Evolutionary conservation across 2,888 invertebrate species (phyloP), one percentile per base, ranked within the genome.

Genomic region (Tetramorium bicarinatum): DNA sequence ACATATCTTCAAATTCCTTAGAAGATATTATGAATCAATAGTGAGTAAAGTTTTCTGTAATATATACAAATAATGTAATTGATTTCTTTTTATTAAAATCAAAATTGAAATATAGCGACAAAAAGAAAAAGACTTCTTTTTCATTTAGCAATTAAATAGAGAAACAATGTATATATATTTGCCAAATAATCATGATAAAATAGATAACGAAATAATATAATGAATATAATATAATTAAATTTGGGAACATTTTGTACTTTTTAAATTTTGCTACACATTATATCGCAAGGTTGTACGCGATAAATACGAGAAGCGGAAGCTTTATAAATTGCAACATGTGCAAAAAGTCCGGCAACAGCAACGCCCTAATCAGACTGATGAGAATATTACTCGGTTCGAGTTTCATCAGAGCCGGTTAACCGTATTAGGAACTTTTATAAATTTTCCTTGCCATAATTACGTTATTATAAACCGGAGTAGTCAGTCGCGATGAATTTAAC

Each of bases 361-460:
- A n/a, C 6, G 38, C 18, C 4, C 15, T 41, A 56, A 54, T 72
- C 21, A 72, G 41, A 72, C 34, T 72, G 4, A 54, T 54, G 71
- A 71, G 71, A 72, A 52, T 15, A 54, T 54, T 38, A 72, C 21
- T 56, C 38, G 38, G 18, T 38, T 38, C 34, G 13, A 34, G 13
- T 52, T 54, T 71, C 4, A 72, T 56, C 9, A 64, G 18, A 38
- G 34, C 15, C 11, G 29, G 15, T 49, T 75, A 62, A 75, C 15
- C 15, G 41, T 29, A 8, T 64, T 64, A 75, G 21, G 44, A 61
- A 62, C 44, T 47, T 62, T 62, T 44, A 21, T 9, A 38, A 75
- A 75, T 64, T 47, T 75, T 49, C 38, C 34, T 62, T 47, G n/a
- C 13, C 25, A 56, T 29, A 41, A 72, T 75, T 18, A 21, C 3